phyloP scores from a whole-genome alignment of 1,140 invertebrate species.

The Drosophila pandora region DNA sequence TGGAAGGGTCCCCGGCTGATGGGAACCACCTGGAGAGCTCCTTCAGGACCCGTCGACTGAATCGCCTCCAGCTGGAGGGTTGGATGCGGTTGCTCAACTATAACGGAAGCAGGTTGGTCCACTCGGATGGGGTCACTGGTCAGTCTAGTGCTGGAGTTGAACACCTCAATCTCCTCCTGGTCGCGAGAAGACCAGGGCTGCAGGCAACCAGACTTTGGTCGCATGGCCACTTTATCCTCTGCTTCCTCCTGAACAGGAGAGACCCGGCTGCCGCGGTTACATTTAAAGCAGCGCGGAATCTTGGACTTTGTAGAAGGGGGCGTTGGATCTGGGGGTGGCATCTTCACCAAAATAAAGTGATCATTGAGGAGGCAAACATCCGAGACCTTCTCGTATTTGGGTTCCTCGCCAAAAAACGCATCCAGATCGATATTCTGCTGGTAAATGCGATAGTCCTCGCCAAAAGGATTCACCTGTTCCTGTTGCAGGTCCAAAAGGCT shows the following conservation, averaged over 20 bases:
- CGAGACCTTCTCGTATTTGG: slow-evolving; percentile 64
- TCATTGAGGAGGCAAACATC: slow-evolving; percentile 79
- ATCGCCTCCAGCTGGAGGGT: slow-evolving; percentile 55
- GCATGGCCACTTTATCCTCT: slow-evolving; percentile 14
- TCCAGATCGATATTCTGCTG: slow-evolving; percentile 69
- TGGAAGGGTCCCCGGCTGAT: slow-evolving; percentile 41
- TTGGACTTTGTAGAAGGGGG: slow-evolving; percentile 19
- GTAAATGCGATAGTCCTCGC: slow-evolving; percentile 68
- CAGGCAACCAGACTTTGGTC: not conserved
- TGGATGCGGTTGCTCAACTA: slow-evolving; percentile 52
- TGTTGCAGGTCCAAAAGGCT: slow-evolving; percentile 19
- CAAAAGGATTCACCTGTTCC: slow-evolving; percentile 8
- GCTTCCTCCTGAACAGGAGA: slow-evolving; percentile 58
- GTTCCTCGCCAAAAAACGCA: slow-evolving; percentile 65
- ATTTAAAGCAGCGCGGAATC: slow-evolving; percentile 63
- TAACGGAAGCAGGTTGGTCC: slow-evolving; percentile 22
- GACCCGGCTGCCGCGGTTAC: slow-evolving; percentile 62
- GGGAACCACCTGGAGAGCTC: not conserved
- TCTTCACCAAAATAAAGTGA: slow-evolving; percentile 79
- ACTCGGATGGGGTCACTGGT: not conserved
- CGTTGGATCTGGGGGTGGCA: slow-evolving; percentile 39
- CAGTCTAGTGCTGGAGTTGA: slow-evolving; percentile 13
- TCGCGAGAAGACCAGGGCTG: slow-evolving; percentile 7
- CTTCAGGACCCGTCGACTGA: slow-evolving; percentile 13
- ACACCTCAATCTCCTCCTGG: slow-evolving; percentile 1